These are phyloP conservation scores for Tipula lateralis DNA, from an alignment of 2,888 invertebrate species.

Conservation along the genomic window DNA sequence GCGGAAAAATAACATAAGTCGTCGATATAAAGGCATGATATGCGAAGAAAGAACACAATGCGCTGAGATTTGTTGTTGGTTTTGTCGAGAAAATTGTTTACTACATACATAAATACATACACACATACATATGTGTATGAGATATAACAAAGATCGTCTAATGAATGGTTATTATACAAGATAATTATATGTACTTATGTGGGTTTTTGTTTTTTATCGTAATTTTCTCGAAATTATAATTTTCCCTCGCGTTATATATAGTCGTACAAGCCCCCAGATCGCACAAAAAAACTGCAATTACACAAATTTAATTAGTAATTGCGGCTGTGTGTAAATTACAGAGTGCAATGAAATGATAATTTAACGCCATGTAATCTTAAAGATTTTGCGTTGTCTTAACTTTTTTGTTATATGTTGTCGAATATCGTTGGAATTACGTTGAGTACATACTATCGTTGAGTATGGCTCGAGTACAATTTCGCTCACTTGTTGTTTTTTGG, in stretches of 20 bases:
- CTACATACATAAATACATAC: no score
- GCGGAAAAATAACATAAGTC: background rate
- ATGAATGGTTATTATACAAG: slow-evolving; percentile 24
- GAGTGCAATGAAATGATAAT: background rate
- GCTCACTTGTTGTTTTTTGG: no score
- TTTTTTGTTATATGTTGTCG: no score
- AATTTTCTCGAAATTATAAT: background rate
- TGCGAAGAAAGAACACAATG: slow-evolving; percentile 24
- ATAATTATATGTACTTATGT: background rate
- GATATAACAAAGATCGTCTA: background rate
- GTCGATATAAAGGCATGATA: no score
- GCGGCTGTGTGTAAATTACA: background rate
- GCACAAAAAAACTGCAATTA: background rate
- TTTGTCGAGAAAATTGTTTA: background rate
- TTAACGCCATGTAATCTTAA: background rate
- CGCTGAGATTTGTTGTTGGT: background rate
- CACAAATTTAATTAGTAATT: slow-evolving; percentile 5
- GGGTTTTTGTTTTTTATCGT: background rate
- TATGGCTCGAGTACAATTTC: no score
- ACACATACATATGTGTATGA: no score
- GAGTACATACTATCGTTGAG: no score
- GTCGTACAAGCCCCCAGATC: no score
- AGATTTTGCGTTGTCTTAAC: no score
- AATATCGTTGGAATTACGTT: no score
- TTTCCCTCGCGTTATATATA: background rate